Percentiles rank a stretch among this genome's conserved stretches.
phyloP scores from a whole-genome alignment of 1,140 invertebrate species.

The Drosophila sproati region DNA sequence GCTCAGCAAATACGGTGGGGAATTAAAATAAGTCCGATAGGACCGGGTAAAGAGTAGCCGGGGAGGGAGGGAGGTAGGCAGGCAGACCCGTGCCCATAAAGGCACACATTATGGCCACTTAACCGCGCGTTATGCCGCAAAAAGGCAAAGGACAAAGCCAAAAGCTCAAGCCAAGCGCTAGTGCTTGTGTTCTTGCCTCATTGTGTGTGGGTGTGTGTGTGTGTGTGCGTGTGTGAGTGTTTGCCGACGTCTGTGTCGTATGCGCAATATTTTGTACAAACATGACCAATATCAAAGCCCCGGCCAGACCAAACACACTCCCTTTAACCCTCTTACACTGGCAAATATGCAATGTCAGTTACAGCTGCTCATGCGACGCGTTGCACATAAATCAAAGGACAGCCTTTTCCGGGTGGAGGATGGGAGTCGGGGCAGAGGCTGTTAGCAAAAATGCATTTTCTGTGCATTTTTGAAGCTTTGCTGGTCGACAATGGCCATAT shows the following conservation, averaged over 20 bases:
- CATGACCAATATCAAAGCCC: conserved; percentile 49
- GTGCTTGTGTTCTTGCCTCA: not conserved
- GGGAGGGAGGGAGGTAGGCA: conserved; percentile 3
- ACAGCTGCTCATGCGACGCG: conserved; percentile 63
- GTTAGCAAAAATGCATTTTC: conserved; percentile 37
- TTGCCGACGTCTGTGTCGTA: conserved; percentile 54
- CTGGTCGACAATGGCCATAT: conserved; percentile 42
- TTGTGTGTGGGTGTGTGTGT: not conserved
- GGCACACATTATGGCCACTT: conserved; percentile 82
- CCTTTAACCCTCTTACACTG: not conserved
- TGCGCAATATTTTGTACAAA: conserved; percentile 84
- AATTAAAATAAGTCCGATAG: conserved; percentile 72
- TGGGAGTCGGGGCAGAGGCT: not conserved
- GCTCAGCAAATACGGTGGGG: conserved; percentile 77
- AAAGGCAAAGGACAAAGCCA: conserved; percentile 75
- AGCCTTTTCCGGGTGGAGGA: conserved; percentile 24
- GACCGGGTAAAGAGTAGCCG: conserved; percentile 8
- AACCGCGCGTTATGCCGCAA: conserved; percentile 81
- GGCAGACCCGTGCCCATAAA: conserved; percentile 70
- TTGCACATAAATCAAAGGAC: conserved; percentile 73
- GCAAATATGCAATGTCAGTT: conserved; percentile 75
- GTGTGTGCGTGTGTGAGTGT: conserved; percentile 1
- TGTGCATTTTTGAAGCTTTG: conserved; percentile 8
- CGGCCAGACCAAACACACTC: conserved; percentile 1
- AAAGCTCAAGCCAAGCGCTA: conserved; percentile 47